Base-by-base conservation (phyloP, 1,140 invertebrate genomes). In the Drosophila obscura region DNA sequence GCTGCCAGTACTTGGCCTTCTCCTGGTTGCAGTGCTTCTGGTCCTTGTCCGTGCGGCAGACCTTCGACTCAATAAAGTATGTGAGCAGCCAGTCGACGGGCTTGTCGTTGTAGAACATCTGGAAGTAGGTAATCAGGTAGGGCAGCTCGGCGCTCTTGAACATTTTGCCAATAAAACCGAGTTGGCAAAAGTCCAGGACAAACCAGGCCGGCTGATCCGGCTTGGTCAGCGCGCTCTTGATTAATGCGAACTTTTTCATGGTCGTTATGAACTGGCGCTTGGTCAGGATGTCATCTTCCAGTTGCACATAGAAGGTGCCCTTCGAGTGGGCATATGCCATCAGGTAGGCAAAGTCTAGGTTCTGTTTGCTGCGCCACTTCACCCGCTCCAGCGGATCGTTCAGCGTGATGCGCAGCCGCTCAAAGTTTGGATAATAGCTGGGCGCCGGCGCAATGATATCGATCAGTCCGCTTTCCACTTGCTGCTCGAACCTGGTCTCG, bases 71-170 rank as follows among this genome's bases (percentile, higher is more conserved):
- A 31, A 99, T 95, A 56, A 98, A 95, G 92, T 98, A 96, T 75
- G 98, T 97, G 5, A 99, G 93, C 1, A 99, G 93, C 98, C 98
- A 99, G 92, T 99, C 98, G 0, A 99, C 97, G 0, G 98, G 98
- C 93, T 99, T 98, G 88, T 99, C 97, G 88, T 96, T 97, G 92
- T 98, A 96, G 22, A 91, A 91, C 90, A 93, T 97, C 79, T 99
- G 94, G 85, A 99, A 97, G 92, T 99, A 99, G 84, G 97, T 96
- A 13, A 98, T 95, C 26, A 99, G 92, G 93, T 95, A 96, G 6
- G 97, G 96, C 19, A 99, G 92, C 91, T 99, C 96, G 0, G 95
- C 94, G 53, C 96, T 96, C 91, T 96, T 96, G 92, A 99, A 98
- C 93, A 99, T 94, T 94, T 99, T 99, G 8, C 97, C 97, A 64